These are phyloP conservation scores for Blennius ocellaris DNA, from an alignment of 2,113 vertebrate species.

Conservation along the genomic window DNA sequence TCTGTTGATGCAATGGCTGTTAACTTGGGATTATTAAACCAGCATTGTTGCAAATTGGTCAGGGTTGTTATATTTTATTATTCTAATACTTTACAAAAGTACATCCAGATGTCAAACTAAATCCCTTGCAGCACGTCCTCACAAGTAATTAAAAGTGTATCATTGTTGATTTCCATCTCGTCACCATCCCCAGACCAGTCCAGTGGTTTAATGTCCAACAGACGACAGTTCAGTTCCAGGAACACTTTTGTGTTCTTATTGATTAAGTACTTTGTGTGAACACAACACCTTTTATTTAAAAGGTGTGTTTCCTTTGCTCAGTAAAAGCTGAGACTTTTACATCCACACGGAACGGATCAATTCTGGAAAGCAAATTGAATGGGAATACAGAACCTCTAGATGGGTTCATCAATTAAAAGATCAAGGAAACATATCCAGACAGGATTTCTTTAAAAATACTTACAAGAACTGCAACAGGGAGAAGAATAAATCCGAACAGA, in stretches of 20 bases:
- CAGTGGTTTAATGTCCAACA: not conserved
- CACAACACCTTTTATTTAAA: slow-evolving; percentile 5
- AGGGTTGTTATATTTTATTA: too few relatives aligned
- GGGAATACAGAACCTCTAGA: not conserved
- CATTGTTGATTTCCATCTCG: not conserved
- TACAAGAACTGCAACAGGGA: not conserved
- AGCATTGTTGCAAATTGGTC: too few relatives aligned
- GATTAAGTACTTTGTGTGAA: not conserved
- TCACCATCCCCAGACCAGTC: not conserved
- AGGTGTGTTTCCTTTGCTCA: not conserved
- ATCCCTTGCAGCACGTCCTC: too few relatives aligned
- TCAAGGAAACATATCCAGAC: not conserved
- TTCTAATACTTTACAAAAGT: too few relatives aligned
- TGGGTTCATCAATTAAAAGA: not conserved
- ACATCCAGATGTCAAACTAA: too few relatives aligned
- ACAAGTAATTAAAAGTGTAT: too few relatives aligned
- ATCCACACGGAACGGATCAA: not conserved
- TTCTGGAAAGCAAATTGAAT: not conserved
- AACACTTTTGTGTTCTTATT: slow-evolving; percentile 1
- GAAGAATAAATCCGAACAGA: not conserved
- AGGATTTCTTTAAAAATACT: not conserved
- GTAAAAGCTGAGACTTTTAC: not conserved
- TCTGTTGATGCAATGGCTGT: too few relatives aligned
- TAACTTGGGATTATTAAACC: too few relatives aligned
- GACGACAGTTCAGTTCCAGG: not conserved